Evolutionary conservation across 2,113 vertebrate species (phyloP), one percentile per base, ranked within the genome.

Genomic region (Tetrao urogallus): DNA sequence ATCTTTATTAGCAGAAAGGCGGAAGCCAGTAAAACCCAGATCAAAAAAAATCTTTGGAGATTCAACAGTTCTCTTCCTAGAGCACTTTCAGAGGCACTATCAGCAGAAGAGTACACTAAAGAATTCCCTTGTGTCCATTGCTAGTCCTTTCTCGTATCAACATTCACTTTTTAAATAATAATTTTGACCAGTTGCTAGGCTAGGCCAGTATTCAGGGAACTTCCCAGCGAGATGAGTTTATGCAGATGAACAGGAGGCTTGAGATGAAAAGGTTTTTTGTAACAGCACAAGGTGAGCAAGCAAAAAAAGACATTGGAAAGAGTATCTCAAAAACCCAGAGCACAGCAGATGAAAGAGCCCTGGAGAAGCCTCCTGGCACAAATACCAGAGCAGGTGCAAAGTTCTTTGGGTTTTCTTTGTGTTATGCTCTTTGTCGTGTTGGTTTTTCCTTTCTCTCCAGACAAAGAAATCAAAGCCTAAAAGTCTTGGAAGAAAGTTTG

Each of bases 1-100:
- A 77, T 80, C 77, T 75, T 81, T 73, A 87, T 83, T 91, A 86
- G 69, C 76, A 75, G 15, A 74, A 86, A 96, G 61, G 85, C 84
- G 85, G 64, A 85, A 95, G 58, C 64, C 77, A 86, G 74, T 13
- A 80, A 90, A 93, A 80, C 38, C 15, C 67, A 75, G 40, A 64
- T 56, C 72, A 40, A 66, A 90, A 85, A 27, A 11, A 14, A n/a
- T 20, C 32, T 58, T 47, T 36, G 64, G 42, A 69, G 42, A 67
- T 42, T 61, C 48, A 38, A 20, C 19, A 54, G 42, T 58, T 5
- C 11, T 77, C 85, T 92, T 93, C 15, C 28, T n/a, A 17, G 52
- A 56, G 54, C 71, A 42, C 3, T 56, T 61, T 47, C 50, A 71
- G 47, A 79, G 43, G 18, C 19, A 30, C 4, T 43, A 13, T 38